Evolutionary conservation across 2,888 invertebrate genomes (phyloP).

Genomic region (Folsomia candida): DNA sequence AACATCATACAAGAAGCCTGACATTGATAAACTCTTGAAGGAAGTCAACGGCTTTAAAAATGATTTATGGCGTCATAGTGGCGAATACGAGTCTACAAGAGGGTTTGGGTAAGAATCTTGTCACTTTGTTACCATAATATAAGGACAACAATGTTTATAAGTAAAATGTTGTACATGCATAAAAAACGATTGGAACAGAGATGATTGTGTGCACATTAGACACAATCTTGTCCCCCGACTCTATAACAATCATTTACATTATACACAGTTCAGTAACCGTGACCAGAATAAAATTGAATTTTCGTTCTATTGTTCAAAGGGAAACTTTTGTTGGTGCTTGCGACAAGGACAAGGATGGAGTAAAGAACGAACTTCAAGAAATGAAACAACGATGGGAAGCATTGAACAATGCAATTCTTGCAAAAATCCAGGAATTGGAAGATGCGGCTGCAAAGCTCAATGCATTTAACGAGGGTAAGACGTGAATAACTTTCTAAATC

Average conservation of each 20-base stretch:
- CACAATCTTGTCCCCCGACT: too few species aligned
- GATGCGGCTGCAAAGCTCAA: slow-evolving; percentile 65
- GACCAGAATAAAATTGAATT: too few species aligned
- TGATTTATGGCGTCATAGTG: slow-evolving; percentile 89
- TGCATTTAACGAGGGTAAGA: slow-evolving; percentile 50
- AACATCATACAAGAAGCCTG: slow-evolving; percentile 73
- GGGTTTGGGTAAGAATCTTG: too few species aligned
- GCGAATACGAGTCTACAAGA: slow-evolving; percentile 86
- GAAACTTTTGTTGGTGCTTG: slow-evolving; percentile 84
- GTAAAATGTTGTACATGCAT: too few species aligned
- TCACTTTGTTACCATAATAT: too few species aligned
- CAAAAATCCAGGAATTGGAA: slow-evolving; percentile 74
- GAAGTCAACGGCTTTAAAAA: slow-evolving; percentile 86
- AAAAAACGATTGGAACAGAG: too few species aligned
- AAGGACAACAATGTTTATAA: too few species aligned
- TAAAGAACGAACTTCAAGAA: slow-evolving; percentile 74
- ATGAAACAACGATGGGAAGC: slow-evolving; percentile 88
- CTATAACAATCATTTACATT: too few species aligned
- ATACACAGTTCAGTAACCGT: too few species aligned
- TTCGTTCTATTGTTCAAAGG: too few species aligned
- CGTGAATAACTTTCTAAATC: background rate
- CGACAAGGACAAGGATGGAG: slow-evolving; percentile 85
- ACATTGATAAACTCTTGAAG: slow-evolving; percentile 81
- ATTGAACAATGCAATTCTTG: slow-evolving; percentile 77
- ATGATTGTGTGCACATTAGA: too few species aligned